A percentile compares a stretch with the other conserved stretches of the same genome.
Evolutionary conservation across 2,888 invertebrate genomes (phyloP).

Genomic region (Caenorhabditis wallacei): DNA sequence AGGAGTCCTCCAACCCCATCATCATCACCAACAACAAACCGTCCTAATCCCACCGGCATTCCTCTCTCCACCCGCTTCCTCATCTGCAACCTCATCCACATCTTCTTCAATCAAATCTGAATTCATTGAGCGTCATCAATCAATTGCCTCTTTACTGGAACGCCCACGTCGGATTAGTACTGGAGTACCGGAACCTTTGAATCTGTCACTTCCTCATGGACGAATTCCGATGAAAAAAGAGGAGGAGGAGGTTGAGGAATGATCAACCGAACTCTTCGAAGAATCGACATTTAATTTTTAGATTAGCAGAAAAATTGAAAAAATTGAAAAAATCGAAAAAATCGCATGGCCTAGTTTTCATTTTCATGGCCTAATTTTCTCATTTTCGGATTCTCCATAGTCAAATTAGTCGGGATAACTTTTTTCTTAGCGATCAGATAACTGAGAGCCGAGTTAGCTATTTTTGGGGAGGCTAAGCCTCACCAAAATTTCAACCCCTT

Average conservation of each 20-base stretch:
- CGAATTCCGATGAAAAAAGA: slow-evolving; percentile 18
- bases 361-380: neutral
- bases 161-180: slow-evolving; percentile 48
- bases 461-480: neutral
- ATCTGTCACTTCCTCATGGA: slow-evolving; percentile 49
- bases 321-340: neutral
- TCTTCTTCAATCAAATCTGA: slow-evolving; percentile 45
- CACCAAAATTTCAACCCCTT: no score
- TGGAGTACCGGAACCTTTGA: slow-evolving; percentile 46
- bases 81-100: slow-evolving; percentile 15
- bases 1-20: neutral
- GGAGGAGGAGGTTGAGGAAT: slow-evolving; percentile 5
- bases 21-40: slow-evolving; percentile 4
- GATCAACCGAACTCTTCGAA: neutral
- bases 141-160: slow-evolving; percentile 66
- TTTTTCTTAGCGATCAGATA: neutral
- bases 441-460: neutral
- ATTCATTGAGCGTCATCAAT: slow-evolving; percentile 59
- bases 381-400: neutral
- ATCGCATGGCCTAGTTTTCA: slow-evolving; percentile 6
- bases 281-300: neutral
- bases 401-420: no score
- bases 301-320: neutral
- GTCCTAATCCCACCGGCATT: slow-evolving; percentile 52
- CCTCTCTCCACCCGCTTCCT: slow-evolving; percentile 57